A percentile compares a stretch with the other conserved stretches of the same genome.
phyloP scores from a whole-genome alignment of 1,140 invertebrate genomes.

The Leguminivora glycinivorella region DNA sequence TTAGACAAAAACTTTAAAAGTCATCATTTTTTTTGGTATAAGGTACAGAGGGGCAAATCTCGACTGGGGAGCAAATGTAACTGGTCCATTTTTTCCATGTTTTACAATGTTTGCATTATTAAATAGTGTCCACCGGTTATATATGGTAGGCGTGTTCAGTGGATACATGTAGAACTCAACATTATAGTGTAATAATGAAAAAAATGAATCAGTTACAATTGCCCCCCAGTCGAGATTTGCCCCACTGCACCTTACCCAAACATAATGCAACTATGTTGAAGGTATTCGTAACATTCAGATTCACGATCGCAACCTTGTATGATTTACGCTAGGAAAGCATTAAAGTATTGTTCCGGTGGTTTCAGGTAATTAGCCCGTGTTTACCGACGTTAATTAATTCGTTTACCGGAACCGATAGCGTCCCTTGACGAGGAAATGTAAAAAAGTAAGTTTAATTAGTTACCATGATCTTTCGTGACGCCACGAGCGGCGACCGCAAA shows the following conservation, averaged over 20 bases:
- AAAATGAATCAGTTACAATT: too few relatives aligned
- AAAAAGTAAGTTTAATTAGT: constrained; percentile 43
- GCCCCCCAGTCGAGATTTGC: too few relatives aligned
- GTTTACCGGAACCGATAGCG: constrained; percentile 42
- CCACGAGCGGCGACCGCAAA: constrained; percentile 17
- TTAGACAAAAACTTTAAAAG: constrained; percentile 10
- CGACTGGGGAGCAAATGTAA: too few relatives aligned
- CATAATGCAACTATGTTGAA: neutral
- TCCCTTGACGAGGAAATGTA: constrained; percentile 45
- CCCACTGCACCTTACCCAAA: too few relatives aligned
- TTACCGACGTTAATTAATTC: constrained; percentile 35
- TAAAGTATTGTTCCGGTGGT: constrained; percentile 29
- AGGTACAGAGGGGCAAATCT: too few relatives aligned
- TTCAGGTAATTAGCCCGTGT: constrained; percentile 39
- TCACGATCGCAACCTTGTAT: constrained; percentile 12
- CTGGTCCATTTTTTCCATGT: too few relatives aligned
- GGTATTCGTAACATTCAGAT: constrained; percentile 8
- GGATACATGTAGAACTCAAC: too few relatives aligned
- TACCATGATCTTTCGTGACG: constrained; percentile 38
- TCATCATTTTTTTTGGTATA: neutral
- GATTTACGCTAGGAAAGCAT: constrained; percentile 8
- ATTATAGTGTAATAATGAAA: too few relatives aligned
- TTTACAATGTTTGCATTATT: too few relatives aligned
- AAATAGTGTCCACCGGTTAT: too few relatives aligned
- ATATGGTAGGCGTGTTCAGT: too few relatives aligned